Percentiles rank a stretch among this genome's conserved stretches.
phyloP scores from a whole-genome alignment of 2,888 invertebrate genomes.

The Baccha elongata region DNA sequence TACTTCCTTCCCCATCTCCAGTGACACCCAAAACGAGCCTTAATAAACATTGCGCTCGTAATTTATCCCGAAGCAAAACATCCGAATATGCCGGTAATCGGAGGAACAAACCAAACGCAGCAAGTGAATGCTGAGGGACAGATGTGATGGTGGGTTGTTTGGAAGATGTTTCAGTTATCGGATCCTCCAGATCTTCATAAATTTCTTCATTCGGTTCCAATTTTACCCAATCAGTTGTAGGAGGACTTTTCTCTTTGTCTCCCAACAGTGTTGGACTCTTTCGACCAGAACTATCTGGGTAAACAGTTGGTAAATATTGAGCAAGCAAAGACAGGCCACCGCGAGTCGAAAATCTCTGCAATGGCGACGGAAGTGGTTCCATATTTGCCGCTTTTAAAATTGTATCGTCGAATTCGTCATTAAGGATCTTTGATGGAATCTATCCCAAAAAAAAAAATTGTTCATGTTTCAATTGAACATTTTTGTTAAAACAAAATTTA shows the following conservation, averaged over 20 bases:
- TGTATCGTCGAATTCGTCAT: conserved; percentile 75
- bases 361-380: conserved; percentile 83
- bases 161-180: conserved; percentile 83
- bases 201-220: conserved; percentile 85
- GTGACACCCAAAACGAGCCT: conserved; percentile 94
- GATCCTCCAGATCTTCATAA: conserved; percentile 86
- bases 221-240: conserved; percentile 82
- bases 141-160: conserved; percentile 84
- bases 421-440: conserved; percentile 74
- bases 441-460: too few relatives aligned
- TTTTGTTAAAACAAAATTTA: too few relatives aligned
- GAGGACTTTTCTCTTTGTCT: conserved; percentile 82
- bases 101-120: conserved; percentile 94
- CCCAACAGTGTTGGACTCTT: conserved; percentile 83
- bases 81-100: conserved; percentile 95
- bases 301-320: conserved; percentile 93
- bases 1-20: conserved; percentile 95
- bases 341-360: conserved; percentile 93
- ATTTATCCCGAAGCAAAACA: conserved; percentile 91
- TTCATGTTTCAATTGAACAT: too few relatives aligned
- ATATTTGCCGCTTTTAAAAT: conserved; percentile 79
- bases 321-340: conserved; percentile 95
- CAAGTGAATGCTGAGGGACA: conserved; percentile 94
- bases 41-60: conserved; percentile 93
- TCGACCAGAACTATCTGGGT: conserved; percentile 88